A percentile compares a stretch with the other conserved stretches of the same genome.
These are phyloP conservation scores for Telmatherina bonti DNA, from an alignment of 2,797 vertebrate genomes.

Conservation along the genomic window DNA sequence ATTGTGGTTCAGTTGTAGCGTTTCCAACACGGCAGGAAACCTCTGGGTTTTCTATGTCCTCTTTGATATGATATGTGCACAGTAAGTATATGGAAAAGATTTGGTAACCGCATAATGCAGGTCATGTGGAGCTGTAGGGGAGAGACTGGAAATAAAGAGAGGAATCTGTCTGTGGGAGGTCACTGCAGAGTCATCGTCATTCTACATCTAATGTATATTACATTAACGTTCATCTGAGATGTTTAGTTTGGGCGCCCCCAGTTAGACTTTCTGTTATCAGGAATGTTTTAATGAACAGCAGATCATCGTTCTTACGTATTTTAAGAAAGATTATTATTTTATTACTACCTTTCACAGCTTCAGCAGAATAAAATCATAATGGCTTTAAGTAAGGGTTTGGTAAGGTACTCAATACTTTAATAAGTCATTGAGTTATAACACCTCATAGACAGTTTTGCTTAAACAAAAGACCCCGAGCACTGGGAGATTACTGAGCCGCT, in stretches of 20 bases:
- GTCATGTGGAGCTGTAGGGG: conserved; percentile 19
- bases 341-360: not conserved
- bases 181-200: not conserved
- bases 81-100: conserved; percentile 14
- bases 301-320: not conserved
- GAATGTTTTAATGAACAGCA: no score
- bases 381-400: not conserved
- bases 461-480: not conserved
- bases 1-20: not conserved
- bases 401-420: not conserved
- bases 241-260: not conserved
- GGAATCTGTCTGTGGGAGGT: conserved; percentile 11
- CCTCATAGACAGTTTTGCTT: not conserved
- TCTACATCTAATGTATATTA: not conserved
- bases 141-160: conserved; percentile 9
- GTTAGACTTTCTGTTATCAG: no score
- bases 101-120: conserved; percentile 35
- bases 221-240: conserved; percentile 5
- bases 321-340: not conserved
- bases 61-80: conserved; percentile 25
- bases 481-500: not conserved
- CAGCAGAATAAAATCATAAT: not conserved
- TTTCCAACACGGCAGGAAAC: conserved; percentile 13
- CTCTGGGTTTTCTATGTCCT: not conserved
- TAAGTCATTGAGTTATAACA: not conserved